phyloP scores from a whole-genome alignment of 1,140 invertebrate genomes.

The Neomicropteryx cornuta region DNA sequence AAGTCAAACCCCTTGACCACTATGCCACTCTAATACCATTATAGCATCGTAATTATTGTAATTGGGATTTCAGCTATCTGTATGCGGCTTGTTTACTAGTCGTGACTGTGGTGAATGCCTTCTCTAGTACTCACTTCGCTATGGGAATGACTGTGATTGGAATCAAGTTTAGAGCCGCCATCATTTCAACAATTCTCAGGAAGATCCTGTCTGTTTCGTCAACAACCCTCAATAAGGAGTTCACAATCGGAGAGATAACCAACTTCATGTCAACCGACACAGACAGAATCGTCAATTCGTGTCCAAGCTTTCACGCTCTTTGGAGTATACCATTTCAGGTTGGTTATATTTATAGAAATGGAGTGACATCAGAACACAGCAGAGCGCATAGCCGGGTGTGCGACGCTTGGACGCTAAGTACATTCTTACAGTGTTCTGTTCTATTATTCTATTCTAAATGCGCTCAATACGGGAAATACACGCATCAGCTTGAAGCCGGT shows the following conservation, averaged over 20 bases:
- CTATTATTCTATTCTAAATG: too few relatives aligned
- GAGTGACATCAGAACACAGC: too few relatives aligned
- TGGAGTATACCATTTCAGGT: conserved; percentile 95
- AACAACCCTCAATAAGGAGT: conserved; percentile 43
- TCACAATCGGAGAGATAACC: conserved; percentile 77
- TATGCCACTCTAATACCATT: too few relatives aligned
- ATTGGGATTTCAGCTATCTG: conserved; percentile 51
- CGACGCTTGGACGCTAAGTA: too few relatives aligned
- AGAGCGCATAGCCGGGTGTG: too few relatives aligned
- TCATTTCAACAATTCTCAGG: conserved; percentile 77
- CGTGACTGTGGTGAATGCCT: conserved; percentile 57
- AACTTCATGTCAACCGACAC: conserved; percentile 97
- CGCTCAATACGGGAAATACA: too few relatives aligned
- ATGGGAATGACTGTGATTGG: conserved; percentile 77
- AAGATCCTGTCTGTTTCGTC: conserved; percentile 63
- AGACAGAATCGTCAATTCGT: conserved; percentile 90
- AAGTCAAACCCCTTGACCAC: too few relatives aligned
- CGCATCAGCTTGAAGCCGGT: too few relatives aligned
- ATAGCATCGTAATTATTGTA: too few relatives aligned
- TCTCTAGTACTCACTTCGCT: conserved; percentile 82
- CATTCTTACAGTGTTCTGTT: too few relatives aligned
- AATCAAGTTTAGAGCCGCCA: conserved; percentile 74
- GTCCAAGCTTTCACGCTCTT: conserved; percentile 89
- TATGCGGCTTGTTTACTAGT: conserved; percentile 66
- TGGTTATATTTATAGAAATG: conserved; percentile 16